These are phyloP conservation scores for Echinometra lucunter DNA, from an alignment of 53 echinoderm and acorn worm genomes.

Conservation along the genomic window DNA sequence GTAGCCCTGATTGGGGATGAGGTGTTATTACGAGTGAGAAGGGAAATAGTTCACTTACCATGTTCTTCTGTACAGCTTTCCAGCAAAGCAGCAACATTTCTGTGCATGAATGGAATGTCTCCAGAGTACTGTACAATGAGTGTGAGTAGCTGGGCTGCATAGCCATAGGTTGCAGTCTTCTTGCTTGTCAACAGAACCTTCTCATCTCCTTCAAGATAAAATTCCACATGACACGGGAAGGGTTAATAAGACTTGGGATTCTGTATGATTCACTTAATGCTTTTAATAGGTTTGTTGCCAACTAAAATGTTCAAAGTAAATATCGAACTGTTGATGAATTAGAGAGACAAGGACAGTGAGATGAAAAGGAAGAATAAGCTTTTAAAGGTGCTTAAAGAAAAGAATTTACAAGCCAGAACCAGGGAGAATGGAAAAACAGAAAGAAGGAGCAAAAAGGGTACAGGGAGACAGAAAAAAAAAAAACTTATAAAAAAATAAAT, in stretches of 20 bases:
- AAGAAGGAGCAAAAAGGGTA: background rate
- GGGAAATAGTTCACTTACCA: constrained; percentile 59
- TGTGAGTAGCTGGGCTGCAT: constrained; percentile 78
- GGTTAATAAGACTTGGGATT: no score
- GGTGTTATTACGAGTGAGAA: background rate
- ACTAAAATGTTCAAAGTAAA: background rate
- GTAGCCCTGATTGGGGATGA: no score
- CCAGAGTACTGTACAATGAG: constrained; percentile 81
- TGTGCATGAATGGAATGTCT: constrained; percentile 75
- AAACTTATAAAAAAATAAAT: no score
- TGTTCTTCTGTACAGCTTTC: constrained; percentile 75
- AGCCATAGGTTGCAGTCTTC: constrained; percentile 84
- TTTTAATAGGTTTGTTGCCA: background rate
- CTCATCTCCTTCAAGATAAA: constrained; percentile 68
- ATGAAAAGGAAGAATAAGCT: background rate
- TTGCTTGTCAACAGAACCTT: constrained; percentile 72
- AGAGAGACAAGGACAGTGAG: background rate
- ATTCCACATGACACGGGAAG: no score
- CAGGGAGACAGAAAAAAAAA: background rate
- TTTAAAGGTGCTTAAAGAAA: background rate
- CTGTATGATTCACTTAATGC: background rate
- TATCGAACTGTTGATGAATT: background rate
- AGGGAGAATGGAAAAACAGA: background rate
- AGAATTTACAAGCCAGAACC: background rate
- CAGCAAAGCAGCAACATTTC: constrained; percentile 74